Evolutionary conservation across 2,888 invertebrate species (phyloP), one percentile per base, ranked within the genome.

Genomic region (Siphlonurus alternatus): DNA sequence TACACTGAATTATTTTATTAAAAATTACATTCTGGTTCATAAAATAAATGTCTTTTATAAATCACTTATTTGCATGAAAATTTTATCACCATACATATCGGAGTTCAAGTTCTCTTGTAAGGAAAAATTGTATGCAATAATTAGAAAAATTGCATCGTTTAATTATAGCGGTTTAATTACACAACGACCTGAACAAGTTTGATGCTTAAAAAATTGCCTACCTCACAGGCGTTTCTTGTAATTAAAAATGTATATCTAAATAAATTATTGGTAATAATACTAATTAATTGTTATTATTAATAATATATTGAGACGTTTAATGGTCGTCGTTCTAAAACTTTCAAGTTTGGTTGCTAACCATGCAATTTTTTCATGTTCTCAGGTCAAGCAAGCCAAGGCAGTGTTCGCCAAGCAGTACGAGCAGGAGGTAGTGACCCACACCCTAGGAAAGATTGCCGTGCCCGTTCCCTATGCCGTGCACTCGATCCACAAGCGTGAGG

Each of bases 311-410:
- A 22, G 15, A 60, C 19, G n/a, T 60, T 23, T 60, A n/a, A n/a
- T n/a, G n/a, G n/a, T n/a, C n/a, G n/a, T n/a, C n/a, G n/a, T n/a
- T n/a, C n/a, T n/a, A n/a, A n/a, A n/a, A n/a, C n/a, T n/a, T n/a
- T n/a, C n/a, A n/a, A n/a, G n/a, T n/a, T n/a, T n/a, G n/a, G n/a
- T n/a, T n/a, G n/a, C n/a, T n/a, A n/a, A n/a, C n/a, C n/a, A n/a
- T 53, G 18, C 22, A 59, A 59, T 10, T n/a, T 2, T 18, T 2
- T n/a, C 1, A 1, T 23, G 25, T n/a, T 53, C 15, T 10, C 59
- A 67, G 67, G 67, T 67, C 20, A 64, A 64, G 20, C 62, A 59
- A 2, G 67, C 67, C 18, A 67, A 67, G 64, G 64, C 64, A 10
- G 61, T 65, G 18, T 66, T 66, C 59, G 65, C 65, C 23, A 54